These are phyloP conservation scores for Bhutanitis thaidina DNA, from an alignment of 2,888 invertebrate genomes.

Conservation along the genomic window DNA sequence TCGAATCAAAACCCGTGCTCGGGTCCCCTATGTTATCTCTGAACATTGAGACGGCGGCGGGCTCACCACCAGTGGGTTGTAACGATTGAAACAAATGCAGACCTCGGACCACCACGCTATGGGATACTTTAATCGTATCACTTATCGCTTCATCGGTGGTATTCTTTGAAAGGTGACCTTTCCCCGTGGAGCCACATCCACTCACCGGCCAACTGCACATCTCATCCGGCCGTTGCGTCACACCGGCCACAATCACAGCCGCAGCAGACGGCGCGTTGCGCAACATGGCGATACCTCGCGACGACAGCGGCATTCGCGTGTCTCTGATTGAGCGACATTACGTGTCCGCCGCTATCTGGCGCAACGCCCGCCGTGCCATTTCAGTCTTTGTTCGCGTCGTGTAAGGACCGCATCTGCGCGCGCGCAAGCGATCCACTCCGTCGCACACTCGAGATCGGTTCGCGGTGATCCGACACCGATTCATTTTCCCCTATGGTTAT, in stretches of 20 bases:
- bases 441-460: not conserved
- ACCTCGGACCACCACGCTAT: too few relatives aligned
- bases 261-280: slow-evolving; percentile 4
- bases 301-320: slow-evolving; percentile 15
- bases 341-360: slow-evolving; percentile 1
- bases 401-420: not conserved
- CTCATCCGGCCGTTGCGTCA: slow-evolving; percentile 3
- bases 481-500: slow-evolving; percentile 8
- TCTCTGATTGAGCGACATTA: slow-evolving; percentile 6
- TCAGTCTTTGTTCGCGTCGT: not conserved
- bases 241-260: not conserved
- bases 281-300: slow-evolving; percentile 15
- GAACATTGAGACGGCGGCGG: too few relatives aligned
- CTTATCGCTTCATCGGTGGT: too few relatives aligned
- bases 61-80: too few relatives aligned
- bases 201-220: not conserved
- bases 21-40: too few relatives aligned
- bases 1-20: too few relatives aligned
- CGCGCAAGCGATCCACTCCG: not conserved
- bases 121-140: too few relatives aligned
- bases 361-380: not conserved
- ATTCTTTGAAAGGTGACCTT: too few relatives aligned
- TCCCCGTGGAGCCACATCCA: too few relatives aligned
- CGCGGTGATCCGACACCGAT: slow-evolving; percentile 8
- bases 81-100: too few relatives aligned